A percentile compares a stretch with the other conserved stretches of the same genome.
Conservation (phyloP, 1,140 invertebrate species). For the Sycobia sp. region DNA sequence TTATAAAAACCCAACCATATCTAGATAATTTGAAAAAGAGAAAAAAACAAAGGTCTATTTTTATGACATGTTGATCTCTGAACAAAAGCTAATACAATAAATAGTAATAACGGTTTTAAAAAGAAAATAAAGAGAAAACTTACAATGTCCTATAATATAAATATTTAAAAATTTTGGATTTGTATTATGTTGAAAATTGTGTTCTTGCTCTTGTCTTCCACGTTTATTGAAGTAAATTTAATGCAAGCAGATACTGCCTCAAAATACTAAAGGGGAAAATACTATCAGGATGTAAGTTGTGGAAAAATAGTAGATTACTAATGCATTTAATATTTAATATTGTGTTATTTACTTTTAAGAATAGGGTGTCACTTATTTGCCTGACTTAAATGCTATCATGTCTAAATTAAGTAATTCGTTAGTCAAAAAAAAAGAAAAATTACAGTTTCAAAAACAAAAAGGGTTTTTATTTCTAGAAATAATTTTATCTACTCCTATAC, state of each 20-base stretch:
- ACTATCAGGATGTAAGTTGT: too few species aligned
- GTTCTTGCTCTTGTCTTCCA: constrained; percentile 26
- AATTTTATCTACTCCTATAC: not conserved
- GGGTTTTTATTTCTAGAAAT: constrained; percentile 1
- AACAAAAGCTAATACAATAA: constrained; percentile 16
- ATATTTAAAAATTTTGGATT: constrained; percentile 5
- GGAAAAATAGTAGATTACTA: constrained; percentile 19
- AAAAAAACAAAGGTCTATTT: constrained; percentile 22
- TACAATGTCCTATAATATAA: constrained; percentile 4
- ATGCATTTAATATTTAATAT: constrained; percentile 26
- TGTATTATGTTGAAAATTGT: not conserved
- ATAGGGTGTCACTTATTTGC: constrained; percentile 3
- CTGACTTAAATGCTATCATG: constrained; percentile 42
- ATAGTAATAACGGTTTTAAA: constrained; percentile 25
- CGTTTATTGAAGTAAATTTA: constrained; percentile 5
- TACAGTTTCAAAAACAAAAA: constrained; percentile 2
- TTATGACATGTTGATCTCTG: constrained; percentile 26
- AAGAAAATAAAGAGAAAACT: not conserved
- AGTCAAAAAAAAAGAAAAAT: constrained; percentile 37
- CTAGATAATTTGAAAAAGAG: constrained; percentile 21
- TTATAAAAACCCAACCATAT: constrained; percentile 12
- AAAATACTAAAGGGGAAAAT: constrained; percentile 12
- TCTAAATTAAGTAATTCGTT: constrained; percentile 43
- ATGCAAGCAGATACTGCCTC: not conserved
- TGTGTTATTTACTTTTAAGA: constrained; percentile 25